Base-by-base conservation (phyloP, 2,888 invertebrate genomes). In the Netelia inedita region DNA sequence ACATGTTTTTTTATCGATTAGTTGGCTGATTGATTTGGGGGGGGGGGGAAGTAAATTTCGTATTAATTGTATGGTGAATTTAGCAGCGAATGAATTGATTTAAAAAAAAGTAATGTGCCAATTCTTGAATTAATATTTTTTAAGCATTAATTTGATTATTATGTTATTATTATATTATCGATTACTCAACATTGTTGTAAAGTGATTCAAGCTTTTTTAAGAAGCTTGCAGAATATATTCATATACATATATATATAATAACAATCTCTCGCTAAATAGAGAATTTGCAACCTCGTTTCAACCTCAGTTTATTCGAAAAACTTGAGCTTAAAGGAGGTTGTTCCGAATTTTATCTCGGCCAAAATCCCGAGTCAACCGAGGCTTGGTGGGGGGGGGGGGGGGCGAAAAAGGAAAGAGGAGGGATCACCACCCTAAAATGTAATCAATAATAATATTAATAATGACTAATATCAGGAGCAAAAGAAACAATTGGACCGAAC, bases 401-500 rank as follows among this genome's bases (percentile, higher is more conserved):
- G 35, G 35, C 5, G 35, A 35, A 35, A 35, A 35, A 35, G 35
- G 23, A 2, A 23, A 23, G 23, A 1, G 23, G 23, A 23, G 23
- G 23, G 2, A 2, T 23, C 23, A 23, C 23, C 23, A 23, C 23
- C 23, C 23, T 23, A 71, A 79, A 53, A 55, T 16, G 16, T 53
- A 43, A 81, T 23, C n/a, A 65, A 65, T 75, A 43, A 43, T 55
- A 14, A 68, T 73, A 16, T 68, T 50, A 75, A 53, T 28, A 65
- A 74, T 23, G 50, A 28, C 35, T 74, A 19, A 75, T 75, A 75
- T 76, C 55, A 65, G 61, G 41, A 79, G 71, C 80, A 85, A 80
- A 65, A 66, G 71, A 80, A 85, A 73, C 80, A 41, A 74, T 85
- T 75, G 76, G 71, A 83, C 79, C 76, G 80, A 85, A 80, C 79